Percentiles rank a stretch among this genome's conserved stretches.
phyloP scores from a whole-genome alignment of 2,797 vertebrate species.

The Podarcis lilfordi region DNA sequence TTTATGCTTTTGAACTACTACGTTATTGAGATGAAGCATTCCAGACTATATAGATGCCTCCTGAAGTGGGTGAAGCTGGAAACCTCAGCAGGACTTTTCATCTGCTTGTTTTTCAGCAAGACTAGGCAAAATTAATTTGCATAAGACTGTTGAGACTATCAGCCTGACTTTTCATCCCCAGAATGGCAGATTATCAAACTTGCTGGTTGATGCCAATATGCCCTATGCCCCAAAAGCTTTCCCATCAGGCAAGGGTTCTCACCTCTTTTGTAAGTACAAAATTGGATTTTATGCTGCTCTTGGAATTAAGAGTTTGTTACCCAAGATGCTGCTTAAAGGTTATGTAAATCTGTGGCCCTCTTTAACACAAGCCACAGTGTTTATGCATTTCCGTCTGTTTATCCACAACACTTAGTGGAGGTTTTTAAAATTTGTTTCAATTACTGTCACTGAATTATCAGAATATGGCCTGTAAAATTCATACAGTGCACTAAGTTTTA shows the following conservation, averaged over 20 bases:
- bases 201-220: background rate
- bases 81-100: background rate
- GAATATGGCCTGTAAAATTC: constrained; percentile 1
- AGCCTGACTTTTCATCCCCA: background rate
- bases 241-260: background rate
- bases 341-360: background rate
- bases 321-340: background rate
- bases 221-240: background rate
- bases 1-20: background rate
- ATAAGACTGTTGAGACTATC: background rate
- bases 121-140: background rate
- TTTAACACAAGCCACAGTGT: background rate
- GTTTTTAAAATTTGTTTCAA: constrained; percentile 22
- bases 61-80: background rate
- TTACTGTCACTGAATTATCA: background rate
- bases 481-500: background rate
- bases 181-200: background rate
- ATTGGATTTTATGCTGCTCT: background rate
- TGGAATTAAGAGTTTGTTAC: background rate
- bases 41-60: background rate
- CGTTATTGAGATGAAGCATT: background rate
- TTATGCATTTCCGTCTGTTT: background rate
- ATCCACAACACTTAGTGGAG: constrained; percentile 22
- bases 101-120: background rate
- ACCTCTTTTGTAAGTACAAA: background rate